A percentile compares a stretch with the other conserved stretches of the same genome.
Conservation (phyloP, 2,888 invertebrate species). For the Lypha dubia region DNA sequence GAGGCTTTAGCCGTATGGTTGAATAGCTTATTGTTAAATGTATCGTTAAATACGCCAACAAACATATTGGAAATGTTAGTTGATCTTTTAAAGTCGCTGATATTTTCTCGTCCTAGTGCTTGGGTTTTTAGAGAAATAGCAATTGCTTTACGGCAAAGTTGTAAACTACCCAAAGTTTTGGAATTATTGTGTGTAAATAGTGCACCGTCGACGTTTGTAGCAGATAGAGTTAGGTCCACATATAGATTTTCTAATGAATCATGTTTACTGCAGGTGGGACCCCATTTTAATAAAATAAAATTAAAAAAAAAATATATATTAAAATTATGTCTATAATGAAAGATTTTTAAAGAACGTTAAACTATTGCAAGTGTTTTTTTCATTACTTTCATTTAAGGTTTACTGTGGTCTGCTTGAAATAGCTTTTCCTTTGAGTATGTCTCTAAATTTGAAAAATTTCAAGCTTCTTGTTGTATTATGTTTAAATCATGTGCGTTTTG, state of each 20-base stretch:
- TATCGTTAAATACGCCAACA: constrained; percentile 44
- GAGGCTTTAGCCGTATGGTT: constrained; percentile 78
- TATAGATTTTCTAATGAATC: constrained; percentile 80
- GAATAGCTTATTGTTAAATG: constrained; percentile 74
- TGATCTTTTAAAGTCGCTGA: constrained; percentile 78
- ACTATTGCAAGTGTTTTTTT: not conserved
- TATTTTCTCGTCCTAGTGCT: constrained; percentile 79
- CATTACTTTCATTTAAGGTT: constrained; percentile 73
- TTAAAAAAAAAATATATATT: too few relatives aligned
- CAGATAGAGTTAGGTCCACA: constrained; percentile 77
- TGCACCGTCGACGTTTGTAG: constrained; percentile 74
- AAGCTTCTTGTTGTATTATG: constrained; percentile 77
- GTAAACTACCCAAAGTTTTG: constrained; percentile 72
- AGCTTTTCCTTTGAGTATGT: constrained; percentile 76
- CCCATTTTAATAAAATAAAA: not conserved
- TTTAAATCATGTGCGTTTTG: constrained; percentile 79
- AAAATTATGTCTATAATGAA: not conserved
- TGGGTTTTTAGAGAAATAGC: constrained; percentile 79
- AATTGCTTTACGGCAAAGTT: constrained; percentile 75
- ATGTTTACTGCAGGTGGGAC: constrained; percentile 78
- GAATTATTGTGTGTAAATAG: constrained; percentile 76
- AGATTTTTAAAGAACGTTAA: not conserved
- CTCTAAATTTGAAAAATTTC: constrained; percentile 75
- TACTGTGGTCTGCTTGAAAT: constrained; percentile 80
- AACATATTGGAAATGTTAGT: constrained; percentile 74